These are phyloP conservation scores for Atta texana DNA, from an alignment of 1,140 invertebrate genomes.

Conservation along the genomic window DNA sequence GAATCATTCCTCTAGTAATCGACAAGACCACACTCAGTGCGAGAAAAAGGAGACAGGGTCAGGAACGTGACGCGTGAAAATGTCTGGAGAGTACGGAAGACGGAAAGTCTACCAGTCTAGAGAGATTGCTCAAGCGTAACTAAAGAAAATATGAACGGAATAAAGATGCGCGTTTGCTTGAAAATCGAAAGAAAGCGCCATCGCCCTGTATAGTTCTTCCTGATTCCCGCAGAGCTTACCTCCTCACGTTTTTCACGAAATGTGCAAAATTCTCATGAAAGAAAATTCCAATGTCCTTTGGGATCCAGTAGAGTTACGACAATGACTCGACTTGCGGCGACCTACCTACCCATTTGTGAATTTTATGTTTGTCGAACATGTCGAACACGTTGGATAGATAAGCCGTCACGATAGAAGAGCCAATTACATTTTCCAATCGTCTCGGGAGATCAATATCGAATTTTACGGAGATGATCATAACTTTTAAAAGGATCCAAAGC, in stretches of 20 bases:
- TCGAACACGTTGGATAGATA: constrained; percentile 1
- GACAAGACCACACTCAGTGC: constrained; percentile 14
- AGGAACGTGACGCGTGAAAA: constrained; percentile 28
- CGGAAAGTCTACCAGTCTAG: not conserved
- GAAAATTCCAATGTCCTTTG: constrained; percentile 65
- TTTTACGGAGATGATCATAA: constrained; percentile 8
- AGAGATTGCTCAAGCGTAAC: constrained; percentile 22
- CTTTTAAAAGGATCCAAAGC: not conserved
- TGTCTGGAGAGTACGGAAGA: constrained; percentile 32
- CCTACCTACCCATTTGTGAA: constrained; percentile 14
- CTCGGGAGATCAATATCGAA: not conserved
- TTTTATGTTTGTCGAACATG: constrained; percentile 29
- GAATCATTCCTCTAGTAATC: constrained; percentile 61
- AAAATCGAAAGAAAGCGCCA: constrained; percentile 29
- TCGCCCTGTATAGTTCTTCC: not conserved
- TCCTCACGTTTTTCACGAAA: not conserved
- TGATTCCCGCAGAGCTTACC: not conserved
- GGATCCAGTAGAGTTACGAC: constrained; percentile 41
- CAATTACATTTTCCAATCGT: constrained; percentile 33
- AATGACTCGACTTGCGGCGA: constrained; percentile 20
- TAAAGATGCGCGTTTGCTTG: constrained; percentile 49
- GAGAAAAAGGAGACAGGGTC: constrained; percentile 35
- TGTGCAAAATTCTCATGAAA: constrained; percentile 46
- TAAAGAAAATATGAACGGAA: constrained; percentile 61
- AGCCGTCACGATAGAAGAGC: not conserved